Percentiles rank a stretch among this genome's conserved stretches.
Evolutionary conservation across 2,113 vertebrate genomes (phyloP).

Genomic region (Tiliqua scincoides): DNA sequence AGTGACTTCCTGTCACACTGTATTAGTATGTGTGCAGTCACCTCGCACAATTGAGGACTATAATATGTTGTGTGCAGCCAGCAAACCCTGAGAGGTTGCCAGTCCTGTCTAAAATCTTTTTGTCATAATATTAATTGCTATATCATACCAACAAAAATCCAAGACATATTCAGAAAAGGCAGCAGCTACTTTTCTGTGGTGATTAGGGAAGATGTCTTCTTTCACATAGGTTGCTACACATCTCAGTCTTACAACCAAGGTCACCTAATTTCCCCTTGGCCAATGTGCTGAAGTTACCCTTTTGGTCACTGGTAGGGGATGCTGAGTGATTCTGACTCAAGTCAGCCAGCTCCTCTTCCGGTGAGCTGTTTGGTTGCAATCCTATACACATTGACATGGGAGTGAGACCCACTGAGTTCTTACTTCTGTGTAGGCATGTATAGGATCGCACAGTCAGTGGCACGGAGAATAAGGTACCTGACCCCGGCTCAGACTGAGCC

Average conservation of each 20-base stretch:
- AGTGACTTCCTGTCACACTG: slow-evolving; percentile 23
- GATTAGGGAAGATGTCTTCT: not conserved
- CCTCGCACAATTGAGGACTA: not conserved
- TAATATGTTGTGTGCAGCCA: not conserved
- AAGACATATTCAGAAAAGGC: not conserved
- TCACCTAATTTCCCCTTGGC: not conserved
- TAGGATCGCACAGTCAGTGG: no score
- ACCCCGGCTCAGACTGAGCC: no score
- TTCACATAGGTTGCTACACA: not conserved
- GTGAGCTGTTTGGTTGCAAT: no score
- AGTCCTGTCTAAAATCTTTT: not conserved
- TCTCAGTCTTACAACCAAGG: not conserved
- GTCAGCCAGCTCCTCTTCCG: no score
- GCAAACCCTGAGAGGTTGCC: not conserved
- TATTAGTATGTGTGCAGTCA: not conserved
- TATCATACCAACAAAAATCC: not conserved
- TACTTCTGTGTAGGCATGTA: no score
- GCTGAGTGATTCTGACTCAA: not conserved
- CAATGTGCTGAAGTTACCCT: no score
- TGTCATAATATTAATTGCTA: not conserved
- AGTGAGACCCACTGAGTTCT: no score
- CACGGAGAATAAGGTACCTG: no score
- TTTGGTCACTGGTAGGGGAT: no score
- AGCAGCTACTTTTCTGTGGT: not conserved
- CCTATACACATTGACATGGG: no score